Evolutionary conservation across 2,888 invertebrate genomes (phyloP), one percentile per base, ranked within the genome.

Genomic region (Terebella lapidaria): DNA sequence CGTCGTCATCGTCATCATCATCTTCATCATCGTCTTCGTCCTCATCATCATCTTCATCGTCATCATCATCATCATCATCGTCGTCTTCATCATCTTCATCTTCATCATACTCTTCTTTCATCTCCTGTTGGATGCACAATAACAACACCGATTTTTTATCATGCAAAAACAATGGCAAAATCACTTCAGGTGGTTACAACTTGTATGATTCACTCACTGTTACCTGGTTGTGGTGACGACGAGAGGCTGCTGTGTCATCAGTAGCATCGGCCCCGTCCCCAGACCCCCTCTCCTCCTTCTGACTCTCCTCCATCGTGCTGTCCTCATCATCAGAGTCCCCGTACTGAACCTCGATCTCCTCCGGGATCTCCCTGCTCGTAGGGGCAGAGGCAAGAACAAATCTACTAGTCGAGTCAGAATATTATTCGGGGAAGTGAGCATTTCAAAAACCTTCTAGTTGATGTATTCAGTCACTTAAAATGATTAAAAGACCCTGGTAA

Each of bases 11-110:
- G 10, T 61, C 60, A 24, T 65, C 56, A 45, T 63, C 65, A 25
- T 67, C 71, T 24, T 72, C 72, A 54, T 72, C 71, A 42, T 71
- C 73, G 20, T 71, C 71, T 20, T 70, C 72, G 18, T 71, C 71
- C 3, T 65, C 67, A 35, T 62, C 61, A 42, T 61, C 56, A 15
- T 58, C 54, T 15, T 35, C 60, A 27, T 66, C 66, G 2, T 60
- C 60, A 49, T 65, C 65, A 42, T 67, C 52, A 3, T 56, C 58
- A 26, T 35, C 45, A 18, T 54, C 57, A 28, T 55, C 57, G 3
- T 60, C 59, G 2, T 54, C 57, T 2, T 55, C 60, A 20, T 58
- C 63, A 22, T 58, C 54, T 25, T 61, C 60, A 54, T 63, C 62
- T 30, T 64, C 55, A 25, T 65, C 64, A 27, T 63, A 62, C 45